These are phyloP conservation scores for Channa argus DNA, from an alignment of 2,113 vertebrate genomes.

Conservation along the genomic window DNA sequence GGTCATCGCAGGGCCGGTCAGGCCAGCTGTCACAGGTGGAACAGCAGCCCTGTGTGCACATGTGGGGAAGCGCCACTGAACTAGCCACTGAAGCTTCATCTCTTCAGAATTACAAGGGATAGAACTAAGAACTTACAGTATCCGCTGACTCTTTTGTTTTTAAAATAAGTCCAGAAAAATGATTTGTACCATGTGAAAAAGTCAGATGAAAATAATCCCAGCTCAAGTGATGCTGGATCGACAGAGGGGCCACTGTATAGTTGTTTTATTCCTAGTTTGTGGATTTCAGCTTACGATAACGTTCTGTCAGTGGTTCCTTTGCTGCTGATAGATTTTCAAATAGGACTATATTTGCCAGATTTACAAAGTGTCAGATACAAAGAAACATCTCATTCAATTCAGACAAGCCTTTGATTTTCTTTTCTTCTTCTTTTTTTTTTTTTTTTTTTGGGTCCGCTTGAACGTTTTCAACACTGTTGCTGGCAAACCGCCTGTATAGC, in stretches of 20 bases:
- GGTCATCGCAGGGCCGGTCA: slow-evolving; percentile 43
- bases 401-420: slow-evolving; percentile 32
- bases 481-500: slow-evolving; percentile 22
- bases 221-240: slow-evolving; percentile 17
- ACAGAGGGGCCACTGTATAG: neutral
- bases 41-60: slow-evolving; percentile 28
- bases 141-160: slow-evolving; percentile 25
- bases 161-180: slow-evolving; percentile 13
- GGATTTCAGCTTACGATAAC: slow-evolving; percentile 24
- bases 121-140: too few species aligned
- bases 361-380: slow-evolving; percentile 22
- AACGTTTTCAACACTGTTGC: slow-evolving; percentile 20
- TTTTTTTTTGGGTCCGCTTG: neutral
- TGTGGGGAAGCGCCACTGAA: slow-evolving; percentile 35
- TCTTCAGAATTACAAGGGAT: slow-evolving; percentile 11
- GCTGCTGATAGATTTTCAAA: slow-evolving; percentile 36
- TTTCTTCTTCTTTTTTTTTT: too few species aligned
- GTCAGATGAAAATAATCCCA: slow-evolving; percentile 34
- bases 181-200: slow-evolving; percentile 17
- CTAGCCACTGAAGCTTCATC: slow-evolving; percentile 4
- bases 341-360: slow-evolving; percentile 11
- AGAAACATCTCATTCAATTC: slow-evolving; percentile 12
- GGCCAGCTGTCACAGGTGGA: slow-evolving; percentile 53
- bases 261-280: slow-evolving; percentile 19
- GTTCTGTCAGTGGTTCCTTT: slow-evolving; percentile 39